phyloP scores from a whole-genome alignment of 2,888 invertebrate species.

The Alentia gelatinosa region DNA sequence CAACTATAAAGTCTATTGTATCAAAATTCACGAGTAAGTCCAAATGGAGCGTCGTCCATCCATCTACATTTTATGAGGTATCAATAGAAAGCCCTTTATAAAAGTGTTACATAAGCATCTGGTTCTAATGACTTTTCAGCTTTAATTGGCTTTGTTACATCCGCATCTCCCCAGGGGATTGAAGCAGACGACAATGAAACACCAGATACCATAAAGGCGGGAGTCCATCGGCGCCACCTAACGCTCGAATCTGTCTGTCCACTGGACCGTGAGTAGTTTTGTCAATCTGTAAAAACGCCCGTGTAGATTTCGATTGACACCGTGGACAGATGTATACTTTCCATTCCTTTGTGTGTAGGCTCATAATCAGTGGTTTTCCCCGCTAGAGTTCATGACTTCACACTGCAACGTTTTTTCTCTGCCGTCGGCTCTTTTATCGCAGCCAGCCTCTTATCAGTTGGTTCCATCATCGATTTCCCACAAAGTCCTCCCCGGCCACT shows the following conservation, averaged over 20 bases:
- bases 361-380: not conserved
- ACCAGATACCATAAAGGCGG: not conserved
- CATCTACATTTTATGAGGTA: not conserved
- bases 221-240: too few relatives aligned
- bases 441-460: not conserved
- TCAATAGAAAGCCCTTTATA: not conserved
- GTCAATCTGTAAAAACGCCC: not conserved
- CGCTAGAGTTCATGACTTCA: constrained; percentile 27
- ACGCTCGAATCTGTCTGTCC: constrained; percentile 12
- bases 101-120: constrained; percentile 1
- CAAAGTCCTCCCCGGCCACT: too few relatives aligned
- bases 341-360: not conserved
- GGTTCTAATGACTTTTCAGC: constrained; percentile 25
- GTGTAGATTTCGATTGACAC: not conserved
- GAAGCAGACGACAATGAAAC: not conserved
- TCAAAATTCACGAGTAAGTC: not conserved
- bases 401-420: not conserved
- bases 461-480: not conserved
- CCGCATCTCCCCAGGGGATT: not conserved
- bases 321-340: constrained; percentile 8
- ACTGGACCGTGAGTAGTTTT: not conserved
- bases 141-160: constrained; percentile 30
- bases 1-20: not conserved
- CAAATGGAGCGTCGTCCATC: not conserved
- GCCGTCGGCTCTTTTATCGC: not conserved